Conservation (phyloP, 2,113 vertebrate genomes). For the Hypomesus transpacificus region DNA sequence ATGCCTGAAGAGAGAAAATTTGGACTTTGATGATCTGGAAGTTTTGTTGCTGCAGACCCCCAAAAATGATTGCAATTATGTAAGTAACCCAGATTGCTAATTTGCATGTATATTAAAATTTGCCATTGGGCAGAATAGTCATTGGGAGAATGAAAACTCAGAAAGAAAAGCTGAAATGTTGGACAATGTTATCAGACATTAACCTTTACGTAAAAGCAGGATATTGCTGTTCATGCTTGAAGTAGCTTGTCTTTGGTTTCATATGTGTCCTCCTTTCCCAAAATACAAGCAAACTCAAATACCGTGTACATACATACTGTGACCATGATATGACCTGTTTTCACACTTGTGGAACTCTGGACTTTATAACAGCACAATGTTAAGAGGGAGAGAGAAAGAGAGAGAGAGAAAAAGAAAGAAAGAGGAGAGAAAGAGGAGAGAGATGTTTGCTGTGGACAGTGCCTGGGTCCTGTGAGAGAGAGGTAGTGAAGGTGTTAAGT, state of each 20-base stretch:
- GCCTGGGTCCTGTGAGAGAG: no score
- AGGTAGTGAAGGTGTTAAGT: slow-evolving; percentile 8
- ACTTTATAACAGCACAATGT: no score
- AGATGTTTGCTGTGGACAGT: no score
- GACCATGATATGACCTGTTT: no score
- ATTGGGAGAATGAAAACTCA: neutral
- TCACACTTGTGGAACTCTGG: no score
- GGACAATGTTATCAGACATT: neutral
- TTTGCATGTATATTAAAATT: slow-evolving; percentile 7
- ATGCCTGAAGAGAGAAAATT: no score
- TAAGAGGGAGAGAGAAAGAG: no score
- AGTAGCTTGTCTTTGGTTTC: neutral
- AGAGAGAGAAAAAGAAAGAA: no score
- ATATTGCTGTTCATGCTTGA: neutral
- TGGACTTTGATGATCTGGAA: neutral
- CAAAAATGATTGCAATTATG: slow-evolving; percentile 14
- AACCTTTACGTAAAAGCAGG: neutral
- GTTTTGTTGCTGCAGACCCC: neutral
- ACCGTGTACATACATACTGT: no score
- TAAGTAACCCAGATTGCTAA: slow-evolving; percentile 26
- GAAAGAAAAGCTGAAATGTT: neutral
- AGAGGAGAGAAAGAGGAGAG: no score
- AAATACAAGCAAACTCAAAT: no score
- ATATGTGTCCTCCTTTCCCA: no score
- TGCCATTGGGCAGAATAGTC: slow-evolving; percentile 7